Conservation (phyloP, 2,888 invertebrate genomes). For the Syrista parreyssii region DNA sequence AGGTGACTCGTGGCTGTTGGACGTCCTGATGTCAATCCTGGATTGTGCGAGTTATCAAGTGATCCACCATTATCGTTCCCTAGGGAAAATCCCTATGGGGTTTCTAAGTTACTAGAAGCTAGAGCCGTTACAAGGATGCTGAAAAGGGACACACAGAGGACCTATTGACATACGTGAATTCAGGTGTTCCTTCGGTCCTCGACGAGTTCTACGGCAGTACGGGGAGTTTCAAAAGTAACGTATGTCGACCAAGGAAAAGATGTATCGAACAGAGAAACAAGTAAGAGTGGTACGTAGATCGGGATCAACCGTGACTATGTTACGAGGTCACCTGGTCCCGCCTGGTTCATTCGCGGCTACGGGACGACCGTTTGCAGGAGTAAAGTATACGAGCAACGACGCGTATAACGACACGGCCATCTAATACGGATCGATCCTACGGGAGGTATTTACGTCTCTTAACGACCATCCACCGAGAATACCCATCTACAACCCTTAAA, state of each 20-base stretch:
- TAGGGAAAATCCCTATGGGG: not conserved
- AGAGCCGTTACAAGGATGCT: not conserved
- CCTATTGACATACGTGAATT: not conserved
- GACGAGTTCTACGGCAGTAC: no score
- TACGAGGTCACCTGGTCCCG: not conserved
- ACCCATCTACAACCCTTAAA: not conserved
- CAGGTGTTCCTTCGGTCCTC: not conserved
- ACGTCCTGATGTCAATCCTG: not conserved
- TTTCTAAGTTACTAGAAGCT: not conserved
- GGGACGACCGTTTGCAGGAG: not conserved
- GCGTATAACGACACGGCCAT: not conserved
- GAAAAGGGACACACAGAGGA: not conserved
- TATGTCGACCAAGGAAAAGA: no score
- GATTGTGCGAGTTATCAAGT: not conserved
- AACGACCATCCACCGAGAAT: not conserved
- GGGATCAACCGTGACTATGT: not conserved
- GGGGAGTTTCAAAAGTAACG: no score
- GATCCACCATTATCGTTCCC: not conserved
- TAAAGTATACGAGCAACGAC: not conserved
- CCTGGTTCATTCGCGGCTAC: not conserved
- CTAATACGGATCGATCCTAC: not conserved
- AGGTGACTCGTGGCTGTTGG: not conserved
- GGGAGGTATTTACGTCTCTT: not conserved
- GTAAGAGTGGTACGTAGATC: not conserved
- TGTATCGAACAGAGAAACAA: not conserved